phyloP scores from a whole-genome alignment of 2,797 vertebrate genomes.

The Sebastes trivittatus region DNA sequence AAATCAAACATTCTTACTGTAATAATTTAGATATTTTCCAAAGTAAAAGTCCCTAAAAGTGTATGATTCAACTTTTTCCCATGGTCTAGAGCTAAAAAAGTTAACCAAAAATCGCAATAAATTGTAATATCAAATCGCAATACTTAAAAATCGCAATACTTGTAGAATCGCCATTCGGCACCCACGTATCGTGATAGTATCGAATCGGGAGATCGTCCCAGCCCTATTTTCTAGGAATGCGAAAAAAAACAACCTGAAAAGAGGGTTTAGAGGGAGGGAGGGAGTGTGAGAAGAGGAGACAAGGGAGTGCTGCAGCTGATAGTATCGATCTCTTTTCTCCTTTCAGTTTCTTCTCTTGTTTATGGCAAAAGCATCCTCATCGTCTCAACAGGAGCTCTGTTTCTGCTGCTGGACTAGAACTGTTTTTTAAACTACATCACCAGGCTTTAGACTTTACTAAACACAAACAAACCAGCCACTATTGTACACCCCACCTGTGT shows the following conservation, averaged over 20 bases:
- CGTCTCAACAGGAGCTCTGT: constrained; percentile 6
- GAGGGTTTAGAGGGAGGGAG: constrained; percentile 1
- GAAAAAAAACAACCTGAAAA: not conserved
- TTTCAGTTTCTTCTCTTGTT: constrained; percentile 8
- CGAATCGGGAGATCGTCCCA: not conserved
- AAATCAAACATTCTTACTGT: too few species aligned
- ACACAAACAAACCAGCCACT: not conserved
- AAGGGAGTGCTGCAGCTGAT: constrained; percentile 20
- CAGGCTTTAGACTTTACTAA: not conserved
- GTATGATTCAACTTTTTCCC: too few species aligned
- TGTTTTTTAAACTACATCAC: not conserved
- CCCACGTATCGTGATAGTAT: too few species aligned
- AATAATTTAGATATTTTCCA: too few species aligned
- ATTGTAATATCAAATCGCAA: too few species aligned
- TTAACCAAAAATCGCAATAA: too few species aligned
- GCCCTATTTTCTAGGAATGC: too few species aligned
- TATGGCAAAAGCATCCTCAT: constrained; percentile 23
- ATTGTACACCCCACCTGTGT: not conserved
- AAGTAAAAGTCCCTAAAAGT: too few species aligned
- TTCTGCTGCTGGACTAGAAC: constrained; percentile 2
- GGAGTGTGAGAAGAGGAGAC: constrained; percentile 12
- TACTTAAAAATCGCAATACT: too few species aligned
- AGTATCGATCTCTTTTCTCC: constrained; percentile 13
- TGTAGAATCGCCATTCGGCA: too few species aligned
- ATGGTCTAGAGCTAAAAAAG: too few species aligned